phyloP scores from a whole-genome alignment of 2,888 invertebrate species.

The Cacoxenus indagator region DNA sequence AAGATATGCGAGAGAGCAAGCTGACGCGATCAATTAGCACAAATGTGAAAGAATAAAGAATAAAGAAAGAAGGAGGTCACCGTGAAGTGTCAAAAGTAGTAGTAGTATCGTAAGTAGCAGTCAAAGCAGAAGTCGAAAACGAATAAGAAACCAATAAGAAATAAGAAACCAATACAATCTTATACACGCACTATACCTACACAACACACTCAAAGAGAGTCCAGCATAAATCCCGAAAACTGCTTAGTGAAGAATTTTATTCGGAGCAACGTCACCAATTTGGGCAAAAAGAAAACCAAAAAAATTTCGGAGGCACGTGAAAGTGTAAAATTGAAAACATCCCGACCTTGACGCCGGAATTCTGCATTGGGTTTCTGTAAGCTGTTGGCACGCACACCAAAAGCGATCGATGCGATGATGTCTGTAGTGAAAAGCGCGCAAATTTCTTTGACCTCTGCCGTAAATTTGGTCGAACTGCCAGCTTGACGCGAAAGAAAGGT shows the following conservation, averaged over 20 bases:
- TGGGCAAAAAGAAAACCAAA: constrained; percentile 62
- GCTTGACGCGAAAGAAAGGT: not conserved
- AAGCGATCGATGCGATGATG: constrained; percentile 66
- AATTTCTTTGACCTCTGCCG: constrained; percentile 59
- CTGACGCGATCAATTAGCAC: no score
- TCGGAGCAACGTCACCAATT: constrained; percentile 53
- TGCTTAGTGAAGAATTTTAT: constrained; percentile 58
- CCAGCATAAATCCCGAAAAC: constrained; percentile 65
- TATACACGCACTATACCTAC: no score
- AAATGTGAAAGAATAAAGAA: no score
- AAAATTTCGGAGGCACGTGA: constrained; percentile 57
- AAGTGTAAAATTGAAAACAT: constrained; percentile 46
- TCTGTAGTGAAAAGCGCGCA: constrained; percentile 65
- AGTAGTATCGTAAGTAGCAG: no score
- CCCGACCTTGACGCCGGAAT: constrained; percentile 57
- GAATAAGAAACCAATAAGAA: no score
- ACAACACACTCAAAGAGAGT: constrained; percentile 68
- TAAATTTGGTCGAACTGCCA: constrained; percentile 28
- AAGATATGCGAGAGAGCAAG: no score
- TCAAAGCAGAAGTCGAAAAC: no score
- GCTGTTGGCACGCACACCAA: constrained; percentile 64
- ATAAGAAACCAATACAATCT: no score
- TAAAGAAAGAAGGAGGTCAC: no score
- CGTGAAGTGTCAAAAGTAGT: no score
- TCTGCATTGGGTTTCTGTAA: constrained; percentile 61